Conservation (phyloP, 2,888 invertebrate genomes). For the Disparrhopalites patrizii region DNA sequence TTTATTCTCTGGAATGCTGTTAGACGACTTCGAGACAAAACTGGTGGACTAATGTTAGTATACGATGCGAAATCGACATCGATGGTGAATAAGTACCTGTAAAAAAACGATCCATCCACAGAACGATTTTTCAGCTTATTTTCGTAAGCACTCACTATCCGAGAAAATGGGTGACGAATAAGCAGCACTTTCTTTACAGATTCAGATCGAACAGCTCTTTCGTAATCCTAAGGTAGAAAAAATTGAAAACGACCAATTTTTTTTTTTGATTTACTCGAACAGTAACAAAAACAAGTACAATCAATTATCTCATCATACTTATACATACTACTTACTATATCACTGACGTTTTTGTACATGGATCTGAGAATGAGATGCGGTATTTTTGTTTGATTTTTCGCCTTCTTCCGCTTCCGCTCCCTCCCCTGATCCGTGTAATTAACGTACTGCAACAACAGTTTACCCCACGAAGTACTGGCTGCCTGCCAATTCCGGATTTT, state of each 20-base stretch:
- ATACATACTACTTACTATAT: conserved; percentile 32
- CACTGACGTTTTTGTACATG: conserved; percentile 37
- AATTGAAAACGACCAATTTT: no score
- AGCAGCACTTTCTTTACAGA: conserved; percentile 36
- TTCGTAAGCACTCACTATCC: conserved; percentile 43
- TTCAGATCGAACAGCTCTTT: conserved; percentile 24
- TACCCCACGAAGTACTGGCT: conserved; percentile 46
- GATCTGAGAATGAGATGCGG: conserved; percentile 41
- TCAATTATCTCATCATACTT: background rate
- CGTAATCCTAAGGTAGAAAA: conserved; percentile 29
- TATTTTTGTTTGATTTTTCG: background rate
- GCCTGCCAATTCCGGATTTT: no score
- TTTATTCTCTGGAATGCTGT: no score
- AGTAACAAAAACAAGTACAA: no score
- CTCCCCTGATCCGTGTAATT: background rate
- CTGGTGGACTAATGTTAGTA: no score
- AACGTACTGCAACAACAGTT: background rate
- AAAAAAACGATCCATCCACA: conserved; percentile 44
- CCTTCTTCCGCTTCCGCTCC: background rate
- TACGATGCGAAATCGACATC: no score
- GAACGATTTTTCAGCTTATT: conserved; percentile 43
- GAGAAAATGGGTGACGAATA: conserved; percentile 41
- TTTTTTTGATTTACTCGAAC: no score
- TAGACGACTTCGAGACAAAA: no score
- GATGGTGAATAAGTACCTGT: no score